Base-by-base conservation (phyloP, 2,797 vertebrate genomes). In the Numenius phaeopus region DNA sequence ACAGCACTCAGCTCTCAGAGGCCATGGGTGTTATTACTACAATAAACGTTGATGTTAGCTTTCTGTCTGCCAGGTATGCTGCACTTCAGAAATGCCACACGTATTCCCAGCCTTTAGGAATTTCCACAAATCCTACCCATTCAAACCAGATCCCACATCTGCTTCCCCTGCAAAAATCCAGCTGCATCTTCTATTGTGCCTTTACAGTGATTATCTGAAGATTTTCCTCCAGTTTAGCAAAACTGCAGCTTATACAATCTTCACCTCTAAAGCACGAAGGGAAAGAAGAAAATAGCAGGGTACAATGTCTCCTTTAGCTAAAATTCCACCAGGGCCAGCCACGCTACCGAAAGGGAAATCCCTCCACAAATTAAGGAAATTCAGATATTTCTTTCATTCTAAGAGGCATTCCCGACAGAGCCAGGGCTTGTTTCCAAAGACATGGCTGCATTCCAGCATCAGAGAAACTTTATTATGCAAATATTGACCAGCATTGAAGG, bases 311-410 rank as follows among this genome's bases (percentile, higher is more conserved):
- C 44, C 85, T 93, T 82, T 23, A 87, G 67, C 47, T 70, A 14
- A 77, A 85, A 67, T 93, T 94, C 75, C 86, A 89, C 17, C 32
- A 73, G 83, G 71, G 46, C 64, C 47, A 64, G 50, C 62, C 52
- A 90, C 87, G 79, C 77, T 82, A 82, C 86, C 59, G 92, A 77
- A 96, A 75, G 83, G 77, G 88, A 94, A 94, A 95, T 94, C 94
- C 72, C 76, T 91, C 34, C 59, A 77, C 62, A 76, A 87, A 94
- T 90, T 62, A 95, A 57, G 86, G 83, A 72, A 95, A 94, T 58
- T 89, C 44, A 67, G 67, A 54, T 82, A 77, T 76, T 89, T 83
- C 54, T 92, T 86, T 92, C 70, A 34, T 65, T 82, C 82, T 91
- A 49, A 93, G 80, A 83, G 78, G 34, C 66, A 92, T 94, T 96